Percentiles rank a stretch among this genome's conserved stretches.
Evolutionary conservation across 1,140 invertebrate species (phyloP).

Genomic region (Micrasema longulum): DNA sequence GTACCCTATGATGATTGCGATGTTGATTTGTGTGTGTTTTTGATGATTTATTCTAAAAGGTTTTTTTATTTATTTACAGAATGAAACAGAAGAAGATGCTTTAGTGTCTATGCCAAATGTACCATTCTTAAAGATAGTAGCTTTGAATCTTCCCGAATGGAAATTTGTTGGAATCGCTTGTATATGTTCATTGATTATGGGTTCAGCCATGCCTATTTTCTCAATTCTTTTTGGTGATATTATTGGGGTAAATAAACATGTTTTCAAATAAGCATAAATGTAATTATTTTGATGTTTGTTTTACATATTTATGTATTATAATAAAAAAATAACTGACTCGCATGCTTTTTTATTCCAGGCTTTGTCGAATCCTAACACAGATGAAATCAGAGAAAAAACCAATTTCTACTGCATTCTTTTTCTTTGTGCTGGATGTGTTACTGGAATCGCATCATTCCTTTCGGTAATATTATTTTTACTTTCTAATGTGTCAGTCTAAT

Average conservation of each 20-base stretch:
- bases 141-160: constrained; percentile 81
- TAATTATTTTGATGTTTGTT: not conserved
- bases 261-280: no score
- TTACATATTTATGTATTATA: not conserved
- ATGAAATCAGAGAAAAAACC: constrained; percentile 69
- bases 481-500: no score
- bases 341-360: constrained; percentile 59
- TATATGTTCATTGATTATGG: constrained; percentile 75
- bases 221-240: constrained; percentile 86
- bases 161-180: constrained; percentile 75
- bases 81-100: constrained; percentile 54
- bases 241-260: constrained; percentile 70
- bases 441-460: constrained; percentile 74
- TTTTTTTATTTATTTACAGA: constrained; percentile 21
- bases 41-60: no score
- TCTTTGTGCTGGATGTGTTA: constrained; percentile 72
- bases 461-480: no score
- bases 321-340: no score
- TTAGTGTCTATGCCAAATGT: constrained; percentile 56
- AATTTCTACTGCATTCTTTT: constrained; percentile 73
- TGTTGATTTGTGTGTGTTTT: no score
- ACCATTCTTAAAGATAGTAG: constrained; percentile 70
- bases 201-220: constrained; percentile 80
- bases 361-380: constrained; percentile 61
- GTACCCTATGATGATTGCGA: no score